Percentiles rank a stretch among this genome's conserved stretches.
These are phyloP conservation scores for Drosophila ohnishii DNA, from an alignment of 1,140 invertebrate genomes.

Conservation along the genomic window DNA sequence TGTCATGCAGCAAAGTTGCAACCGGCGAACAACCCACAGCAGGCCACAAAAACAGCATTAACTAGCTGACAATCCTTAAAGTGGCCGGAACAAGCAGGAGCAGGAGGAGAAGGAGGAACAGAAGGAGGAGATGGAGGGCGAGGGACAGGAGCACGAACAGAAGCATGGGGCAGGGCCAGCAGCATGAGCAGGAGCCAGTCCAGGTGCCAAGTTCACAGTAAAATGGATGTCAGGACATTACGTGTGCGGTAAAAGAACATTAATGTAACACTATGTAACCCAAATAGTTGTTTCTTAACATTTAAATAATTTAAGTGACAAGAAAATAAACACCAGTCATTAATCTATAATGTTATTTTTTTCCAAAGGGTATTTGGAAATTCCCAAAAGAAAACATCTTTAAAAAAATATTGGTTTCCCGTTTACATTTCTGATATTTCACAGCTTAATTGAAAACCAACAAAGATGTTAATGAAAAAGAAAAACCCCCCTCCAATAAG, in stretches of 20 bases:
- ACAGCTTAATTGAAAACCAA: conserved; percentile 39
- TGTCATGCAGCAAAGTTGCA: conserved; percentile 60
- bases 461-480: conserved; percentile 39
- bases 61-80: conserved; percentile 57
- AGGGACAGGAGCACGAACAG: neutral
- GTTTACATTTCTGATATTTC: conserved; percentile 3
- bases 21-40: conserved; percentile 44
- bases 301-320: neutral
- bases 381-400: conserved; percentile 3
- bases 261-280: conserved; percentile 16
- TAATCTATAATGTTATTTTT: neutral
- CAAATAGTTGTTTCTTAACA: neutral
- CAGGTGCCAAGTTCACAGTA: conserved; percentile 38
- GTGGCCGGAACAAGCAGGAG: conserved; percentile 7
- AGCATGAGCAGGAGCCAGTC: neutral
- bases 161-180: neutral
- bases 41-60: conserved; percentile 47
- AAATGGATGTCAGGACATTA: conserved; percentile 22
- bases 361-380: neutral
- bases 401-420: conserved; percentile 15
- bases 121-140: neutral
- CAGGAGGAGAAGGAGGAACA: neutral
- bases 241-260: conserved; percentile 10
- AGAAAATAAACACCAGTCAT: neutral
- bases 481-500: neutral